Evolutionary conservation across 2,113 vertebrate genomes (phyloP), one percentile per base, ranked within the genome.

Genomic region (Epinephelus lanceolatus): DNA sequence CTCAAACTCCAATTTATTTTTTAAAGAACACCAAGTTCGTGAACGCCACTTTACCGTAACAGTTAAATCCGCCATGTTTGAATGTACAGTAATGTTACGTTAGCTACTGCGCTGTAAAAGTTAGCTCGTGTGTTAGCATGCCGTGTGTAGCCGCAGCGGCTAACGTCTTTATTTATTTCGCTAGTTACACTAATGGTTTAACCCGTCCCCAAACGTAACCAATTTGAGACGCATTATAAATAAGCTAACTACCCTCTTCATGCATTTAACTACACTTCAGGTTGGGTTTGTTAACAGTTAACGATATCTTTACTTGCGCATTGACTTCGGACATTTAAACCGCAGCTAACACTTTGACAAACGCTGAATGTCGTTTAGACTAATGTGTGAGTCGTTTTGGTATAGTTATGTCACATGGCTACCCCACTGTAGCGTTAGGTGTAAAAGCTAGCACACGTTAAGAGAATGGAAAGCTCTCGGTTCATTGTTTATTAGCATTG

Each of bases 151-250:
- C 55, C 10, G 9, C n/a, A 17, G 0, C 15, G 23, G 56, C 47
- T 27, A 71, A 62, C 9, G 47, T 10, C 8, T 52, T 2, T 1
- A 25, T 3, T 47, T 33, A 9, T 30, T 37, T 47, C 0, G 10
- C 11, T 0, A 15, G 1, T 0, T 25, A 5, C 10, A 27, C 0
- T 0, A 18, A 14, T 33, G n/a, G 4, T 3, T 57, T 4, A 65
- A 19, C 3, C 21, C 18, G 4, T 30, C 0, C 2, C 4, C 5
- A 12, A 53, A 45, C n/a, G 30, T 45, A 45, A 45, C 2, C 33
- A 45, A 12, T 10, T 45, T 45, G 8, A 45, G 9, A 12, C 2
- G 9, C 33, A 9, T 2, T 30, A 21, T 5, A 17, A 17, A 1
- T 15, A 42, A 61, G 11, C 1, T 51, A 47, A 13, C 30, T n/a